Conservation (phyloP, 2,888 invertebrate genomes). For the Glyphotaelius pellucidus region DNA sequence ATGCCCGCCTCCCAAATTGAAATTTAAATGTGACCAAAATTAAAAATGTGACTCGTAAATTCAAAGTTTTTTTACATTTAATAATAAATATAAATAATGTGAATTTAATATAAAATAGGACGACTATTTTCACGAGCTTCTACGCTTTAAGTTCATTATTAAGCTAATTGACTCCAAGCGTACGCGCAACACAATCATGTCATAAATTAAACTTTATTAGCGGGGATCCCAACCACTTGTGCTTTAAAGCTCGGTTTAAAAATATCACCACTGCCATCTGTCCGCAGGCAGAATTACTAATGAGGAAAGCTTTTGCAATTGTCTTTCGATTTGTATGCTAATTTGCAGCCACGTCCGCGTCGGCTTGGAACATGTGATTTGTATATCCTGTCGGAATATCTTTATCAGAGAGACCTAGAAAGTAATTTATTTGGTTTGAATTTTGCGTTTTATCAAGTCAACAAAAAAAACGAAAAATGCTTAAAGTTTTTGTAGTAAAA, state of each 20-base stretch:
- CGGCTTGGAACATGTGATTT: conserved; percentile 23
- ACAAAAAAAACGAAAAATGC: too few species aligned
- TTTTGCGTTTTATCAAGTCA: not conserved
- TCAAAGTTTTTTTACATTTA: not conserved
- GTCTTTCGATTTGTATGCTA: conserved; percentile 64
- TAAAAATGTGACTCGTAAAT: too few species aligned
- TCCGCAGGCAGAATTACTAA: conserved; percentile 51
- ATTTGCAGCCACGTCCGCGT: conserved; percentile 12
- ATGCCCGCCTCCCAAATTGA: too few species aligned
- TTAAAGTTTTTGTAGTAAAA: too few species aligned
- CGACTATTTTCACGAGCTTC: not conserved
- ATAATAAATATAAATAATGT: not conserved
- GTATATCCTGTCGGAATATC: not conserved
- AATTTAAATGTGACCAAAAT: not conserved
- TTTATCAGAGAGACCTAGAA: not conserved
- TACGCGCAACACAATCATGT: not conserved
- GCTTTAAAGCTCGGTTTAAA: conserved; percentile 27
- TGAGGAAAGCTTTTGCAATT: conserved; percentile 59
- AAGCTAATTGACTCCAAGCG: not conserved
- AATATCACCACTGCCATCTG: conserved; percentile 48
- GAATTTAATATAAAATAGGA: not conserved
- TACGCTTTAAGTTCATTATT: not conserved
- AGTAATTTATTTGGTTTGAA: not conserved
- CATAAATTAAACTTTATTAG: conserved; percentile 23
- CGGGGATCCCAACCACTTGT: conserved; percentile 20